Evolutionary conservation across 92 coral and sea anemone genomes (phyloP), one percentile per base, ranked within the genome.

Genomic region (Epizoanthus fatuus): DNA sequence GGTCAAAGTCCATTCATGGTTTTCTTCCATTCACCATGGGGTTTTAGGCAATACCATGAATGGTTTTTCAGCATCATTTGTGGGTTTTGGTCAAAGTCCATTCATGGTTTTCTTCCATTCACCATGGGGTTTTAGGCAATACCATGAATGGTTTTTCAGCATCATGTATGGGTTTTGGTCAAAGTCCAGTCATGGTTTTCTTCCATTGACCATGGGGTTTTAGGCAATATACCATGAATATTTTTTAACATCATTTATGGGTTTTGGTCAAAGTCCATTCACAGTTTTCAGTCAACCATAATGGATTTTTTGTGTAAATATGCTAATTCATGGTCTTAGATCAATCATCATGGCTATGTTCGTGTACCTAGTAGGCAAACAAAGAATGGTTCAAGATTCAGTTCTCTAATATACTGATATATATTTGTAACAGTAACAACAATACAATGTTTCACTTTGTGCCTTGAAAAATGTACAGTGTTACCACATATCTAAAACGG

Each of bases 31-130:
- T 55, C 35, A 55, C 59, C 59, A 55, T 55, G 59, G 59, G 16
- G 3, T 14, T 6, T 55, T 17, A 3, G 13, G 13, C 59, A 55
- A 55, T 3, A 11, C 16, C 14, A 55, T 11, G 13, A 22, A 58
- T 3, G 20, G 64, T 58, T 16, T 58, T 58, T 11, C 22, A 58
- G 8, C 20, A 58, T 58, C 20, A 14, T 56, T 56, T 56, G 0
- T 55, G n/a, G 59, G 59, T 55, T 55, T 55, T 55, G 59, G 59
- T 55, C 59, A 55, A 55, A 55, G 59, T 12, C 59, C 59, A 55
- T 55, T 55, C 59, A 55, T 55, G 59, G 15, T 55, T 55, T 55
- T 55, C 8, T 55, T 55, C 59, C 59, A 55, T 55, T 55, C 59
- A 55, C 59, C 2, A 55, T 55, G 59, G 59, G 59, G 3, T 11